A percentile compares a stretch with the other conserved stretches of the same genome.
Conservation (phyloP, 2,113 vertebrate species). For the Ardeotis arabs region DNA sequence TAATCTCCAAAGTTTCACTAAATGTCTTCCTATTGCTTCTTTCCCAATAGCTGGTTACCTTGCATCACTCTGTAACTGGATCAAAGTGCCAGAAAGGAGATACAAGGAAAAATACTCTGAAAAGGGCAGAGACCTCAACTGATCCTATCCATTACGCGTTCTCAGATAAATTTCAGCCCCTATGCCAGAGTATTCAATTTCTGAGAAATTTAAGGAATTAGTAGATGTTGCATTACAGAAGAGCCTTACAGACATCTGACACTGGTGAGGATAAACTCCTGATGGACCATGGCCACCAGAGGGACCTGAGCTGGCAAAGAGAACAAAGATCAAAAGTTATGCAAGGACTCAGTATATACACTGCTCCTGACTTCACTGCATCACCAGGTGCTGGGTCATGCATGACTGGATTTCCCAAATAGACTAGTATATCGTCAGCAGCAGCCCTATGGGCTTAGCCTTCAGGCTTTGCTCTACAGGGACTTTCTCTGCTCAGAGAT, state of each 20-base stretch:
- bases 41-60: neutral
- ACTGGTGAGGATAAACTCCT: neutral
- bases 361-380: neutral
- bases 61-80: neutral
- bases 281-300: neutral
- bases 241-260: neutral
- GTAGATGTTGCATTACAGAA: neutral
- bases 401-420: neutral
- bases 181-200: neutral
- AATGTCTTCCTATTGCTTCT: neutral
- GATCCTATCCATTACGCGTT: neutral
- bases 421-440: neutral
- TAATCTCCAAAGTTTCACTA: neutral
- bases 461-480: conserved; percentile 31
- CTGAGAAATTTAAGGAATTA: neutral
- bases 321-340: neutral
- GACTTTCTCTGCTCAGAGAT: neutral
- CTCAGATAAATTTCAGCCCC: neutral
- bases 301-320: neutral
- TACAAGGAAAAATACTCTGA: neutral
- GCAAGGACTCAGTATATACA: neutral
- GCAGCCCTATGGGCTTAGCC: conserved; percentile 12
- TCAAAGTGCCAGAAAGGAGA: neutral
- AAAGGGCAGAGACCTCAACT: neutral
- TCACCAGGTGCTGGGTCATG: neutral